phyloP scores from a whole-genome alignment of 2,888 invertebrate genomes.

The Eilema griseolum region DNA sequence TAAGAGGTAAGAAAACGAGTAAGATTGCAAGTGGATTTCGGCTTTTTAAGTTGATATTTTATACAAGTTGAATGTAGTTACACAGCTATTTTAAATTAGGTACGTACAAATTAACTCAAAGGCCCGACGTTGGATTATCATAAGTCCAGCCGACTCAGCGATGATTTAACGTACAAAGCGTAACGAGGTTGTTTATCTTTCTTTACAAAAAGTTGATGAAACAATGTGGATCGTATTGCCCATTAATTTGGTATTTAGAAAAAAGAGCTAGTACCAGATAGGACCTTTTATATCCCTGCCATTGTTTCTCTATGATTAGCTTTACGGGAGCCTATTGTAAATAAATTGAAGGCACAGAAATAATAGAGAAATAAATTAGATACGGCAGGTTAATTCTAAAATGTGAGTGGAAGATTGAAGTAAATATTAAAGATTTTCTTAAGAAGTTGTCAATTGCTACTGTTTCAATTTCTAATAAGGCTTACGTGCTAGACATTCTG shows the following conservation, averaged over 20 bases:
- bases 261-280: background rate
- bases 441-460: background rate
- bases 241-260: conserved; percentile 26
- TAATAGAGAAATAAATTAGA: conserved; percentile 8
- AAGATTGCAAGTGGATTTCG: background rate
- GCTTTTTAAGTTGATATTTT: background rate
- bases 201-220: conserved; percentile 13
- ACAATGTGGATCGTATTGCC: conserved; percentile 15
- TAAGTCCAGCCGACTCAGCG: background rate
- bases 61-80: background rate
- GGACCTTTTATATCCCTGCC: conserved; percentile 11
- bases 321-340: conserved; percentile 14
- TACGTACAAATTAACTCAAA: conserved; percentile 10
- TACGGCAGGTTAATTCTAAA: background rate
- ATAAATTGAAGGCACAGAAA: conserved; percentile 4
- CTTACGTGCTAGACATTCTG: background rate
- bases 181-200: conserved; percentile 18
- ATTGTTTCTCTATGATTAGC: conserved; percentile 11
- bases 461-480: no score
- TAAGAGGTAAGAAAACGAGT: no score
- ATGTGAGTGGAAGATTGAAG: background rate
- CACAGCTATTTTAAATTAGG: background rate
- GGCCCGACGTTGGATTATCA: conserved; percentile 15
- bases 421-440: background rate
- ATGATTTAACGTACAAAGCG: conserved; percentile 17